Evolutionary conservation across 2,113 vertebrate species (phyloP), one percentile per base, ranked within the genome.

Genomic region (Corynorhinus townsendii): DNA sequence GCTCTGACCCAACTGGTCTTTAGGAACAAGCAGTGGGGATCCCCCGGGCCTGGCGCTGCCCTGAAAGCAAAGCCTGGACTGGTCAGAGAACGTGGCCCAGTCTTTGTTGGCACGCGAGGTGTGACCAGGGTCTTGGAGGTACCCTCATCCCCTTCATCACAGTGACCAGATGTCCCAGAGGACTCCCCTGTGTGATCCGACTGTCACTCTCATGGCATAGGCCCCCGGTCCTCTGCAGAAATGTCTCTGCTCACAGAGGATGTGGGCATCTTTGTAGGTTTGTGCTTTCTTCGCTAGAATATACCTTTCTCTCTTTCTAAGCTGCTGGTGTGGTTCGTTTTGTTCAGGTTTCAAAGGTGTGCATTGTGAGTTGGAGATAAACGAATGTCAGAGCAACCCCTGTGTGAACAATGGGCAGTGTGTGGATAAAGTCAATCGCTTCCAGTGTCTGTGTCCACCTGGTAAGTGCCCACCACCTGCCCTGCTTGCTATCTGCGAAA

Each of bases 361-460:
- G 59, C 98, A 99, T 69, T 99, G 99, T 97, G 98, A 99, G 92
- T 82, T 98, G 12, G 98, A 99, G 68, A 97, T 99, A 45, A 97
- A 99, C 4, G 99, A 99, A 93, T 99, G 99, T 96, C 96, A 97
- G 87, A 99, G 99, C 96, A 99, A 98, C 30, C 99, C 99, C 7
- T 99, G 99, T 95, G 98, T 99, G 95, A 99, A 99, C 97, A 99
- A 98, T 49, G 99, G 99, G 7, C 98, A 98, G 96, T 99, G 99
- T 96, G 94, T 98, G 87, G 99, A 99, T 94, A 98, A 98, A 93
- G 98, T 99, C 97, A 99, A 98, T 94, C 98, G 98, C 91, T 99
- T 99, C 76, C 93, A 99, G 95, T 99, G 99, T 95, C 98, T 98
- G 72, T 99, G 99, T 92, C 99, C 98, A 35, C 98, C 98, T 96